These are phyloP conservation scores for Microcebus lehilahytsara DNA, from an alignment of 2,113 vertebrate species.

Conservation along the genomic window DNA sequence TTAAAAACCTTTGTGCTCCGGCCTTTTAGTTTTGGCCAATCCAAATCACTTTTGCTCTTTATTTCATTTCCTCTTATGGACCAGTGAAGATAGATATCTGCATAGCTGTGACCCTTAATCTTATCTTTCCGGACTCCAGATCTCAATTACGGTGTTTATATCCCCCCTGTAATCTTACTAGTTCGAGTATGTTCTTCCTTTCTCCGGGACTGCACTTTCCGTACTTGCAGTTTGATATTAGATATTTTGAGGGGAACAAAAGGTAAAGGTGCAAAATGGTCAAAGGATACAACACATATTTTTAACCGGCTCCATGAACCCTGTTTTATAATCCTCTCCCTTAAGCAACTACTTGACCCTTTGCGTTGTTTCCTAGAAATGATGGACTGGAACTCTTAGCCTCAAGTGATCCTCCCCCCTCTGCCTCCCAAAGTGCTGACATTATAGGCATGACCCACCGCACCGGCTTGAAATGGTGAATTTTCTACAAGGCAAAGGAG, in stretches of 20 bases:
- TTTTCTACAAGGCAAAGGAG: too few species aligned
- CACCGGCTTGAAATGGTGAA: too few species aligned
- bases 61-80: conserved; percentile 3
- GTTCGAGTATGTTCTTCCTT: neutral
- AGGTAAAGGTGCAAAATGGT: neutral
- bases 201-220: neutral
- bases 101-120: neutral
- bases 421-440: too few species aligned
- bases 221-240: neutral
- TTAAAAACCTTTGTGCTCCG: conserved; percentile 7
- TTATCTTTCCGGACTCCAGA: conserved; percentile 19
- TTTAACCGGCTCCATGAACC: too few species aligned
- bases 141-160: neutral
- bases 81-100: neutral
- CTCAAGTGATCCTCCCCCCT: too few species aligned
- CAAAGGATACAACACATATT: neutral
- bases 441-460: too few species aligned
- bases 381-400: too few species aligned
- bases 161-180: neutral
- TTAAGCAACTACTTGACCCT: too few species aligned
- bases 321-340: too few species aligned
- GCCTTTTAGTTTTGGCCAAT: neutral
- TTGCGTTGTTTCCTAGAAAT: too few species aligned
- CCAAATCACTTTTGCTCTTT: neutral
- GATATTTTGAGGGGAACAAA: neutral